phyloP scores from a whole-genome alignment of 2,888 invertebrate species.

The Coremacera marginata region DNA sequence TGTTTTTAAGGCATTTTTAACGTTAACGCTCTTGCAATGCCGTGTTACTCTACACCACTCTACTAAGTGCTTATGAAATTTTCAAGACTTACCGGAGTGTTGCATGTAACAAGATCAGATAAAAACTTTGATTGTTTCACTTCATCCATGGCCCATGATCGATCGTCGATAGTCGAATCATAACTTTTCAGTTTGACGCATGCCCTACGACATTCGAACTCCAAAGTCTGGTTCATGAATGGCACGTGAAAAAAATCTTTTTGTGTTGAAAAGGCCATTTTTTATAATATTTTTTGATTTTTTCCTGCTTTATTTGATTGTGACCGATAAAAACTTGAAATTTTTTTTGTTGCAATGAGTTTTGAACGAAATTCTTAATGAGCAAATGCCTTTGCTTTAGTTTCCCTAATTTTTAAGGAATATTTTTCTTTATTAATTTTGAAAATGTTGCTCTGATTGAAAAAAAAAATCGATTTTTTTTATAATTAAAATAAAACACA shows the following conservation, averaged over 20 bases:
- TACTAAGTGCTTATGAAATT: no score
- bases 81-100: constrained; percentile 48
- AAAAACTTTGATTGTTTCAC: constrained; percentile 61
- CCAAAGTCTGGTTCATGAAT: constrained; percentile 57
- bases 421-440: constrained; percentile 43
- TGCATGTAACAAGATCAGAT: constrained; percentile 62
- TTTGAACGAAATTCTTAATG: constrained; percentile 37
- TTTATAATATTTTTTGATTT: constrained; percentile 56
- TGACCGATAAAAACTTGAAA: constrained; percentile 45
- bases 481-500: neutral
- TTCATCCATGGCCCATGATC: constrained; percentile 63
- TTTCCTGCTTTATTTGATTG: constrained; percentile 13
- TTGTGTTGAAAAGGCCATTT: constrained; percentile 67
- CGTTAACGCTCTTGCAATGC: no score
- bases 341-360: constrained; percentile 48
- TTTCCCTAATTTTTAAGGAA: constrained; percentile 39
- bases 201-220: constrained; percentile 53
- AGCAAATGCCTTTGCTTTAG: constrained; percentile 39
- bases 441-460: constrained; percentile 43
- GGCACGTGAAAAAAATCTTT: constrained; percentile 64
- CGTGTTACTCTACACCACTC: neutral
- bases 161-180: constrained; percentile 59
- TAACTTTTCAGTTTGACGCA: constrained; percentile 63
- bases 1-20: no score
- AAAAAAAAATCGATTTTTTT: neutral